Evolutionary conservation across 92 coral and sea anemone species (phyloP), one percentile per base, ranked within the genome.

Genomic region (Parazoanthus darwini): DNA sequence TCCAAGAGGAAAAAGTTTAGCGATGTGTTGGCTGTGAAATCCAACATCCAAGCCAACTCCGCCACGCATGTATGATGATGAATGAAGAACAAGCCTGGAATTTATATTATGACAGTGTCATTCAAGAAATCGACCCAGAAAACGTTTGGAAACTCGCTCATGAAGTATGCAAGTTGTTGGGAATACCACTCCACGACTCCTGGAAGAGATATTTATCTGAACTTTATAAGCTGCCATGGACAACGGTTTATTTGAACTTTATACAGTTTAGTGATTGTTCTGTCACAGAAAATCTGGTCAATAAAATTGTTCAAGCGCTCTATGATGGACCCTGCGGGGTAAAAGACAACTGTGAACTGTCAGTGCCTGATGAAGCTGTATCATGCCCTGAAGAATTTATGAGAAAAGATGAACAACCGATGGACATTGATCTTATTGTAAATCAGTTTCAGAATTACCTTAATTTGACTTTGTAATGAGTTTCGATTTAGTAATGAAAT

Each of bases 61-160:
- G 50, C 14, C 86, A 88, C 68, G 37, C 56, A 11, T 88, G 90
- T 66, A n/a, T 88, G 25, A 56, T 82, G 82, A 75, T 82, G 84
- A 76, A 77, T 18, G 87, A 43, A 37, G 88, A 89, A 76, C 85
- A 88, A n/a, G 91, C 82, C 3, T 88, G 91, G 91, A 48, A 63
- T 14, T 71, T n/a, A 5, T 80, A 72, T 73, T 82, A 81, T 46
- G 87, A 88, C 43, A 80, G 74, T 16, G 90, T 58, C 4, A 8
- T 42, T 23, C 77, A 89, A 77, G 33, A 67, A 38, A 77, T 88
- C 2, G 86, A 88, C 36, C 67, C 83, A 0, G 22, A 9, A 16
- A 5, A 51, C 1, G 15, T 51, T 2, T 74, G 78, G 78, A 44
- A 74, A 6, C 25, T 74, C 10, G 44, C 43, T 14, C 43, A 33